Base-by-base conservation (phyloP, 2,888 invertebrate genomes). In the Leptinotarsa haldemani region DNA sequence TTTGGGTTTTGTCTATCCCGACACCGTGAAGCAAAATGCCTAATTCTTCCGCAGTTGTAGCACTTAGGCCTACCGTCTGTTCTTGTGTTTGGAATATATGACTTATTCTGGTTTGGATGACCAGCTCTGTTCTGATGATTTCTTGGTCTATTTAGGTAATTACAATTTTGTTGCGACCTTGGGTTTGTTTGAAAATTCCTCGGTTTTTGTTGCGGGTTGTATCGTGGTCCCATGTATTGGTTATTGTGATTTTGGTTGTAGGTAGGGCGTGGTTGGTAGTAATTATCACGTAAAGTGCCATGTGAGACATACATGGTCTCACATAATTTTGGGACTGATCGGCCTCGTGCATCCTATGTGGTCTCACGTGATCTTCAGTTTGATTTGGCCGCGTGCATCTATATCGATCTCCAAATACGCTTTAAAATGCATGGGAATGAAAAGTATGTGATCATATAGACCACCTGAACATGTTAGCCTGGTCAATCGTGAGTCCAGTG, bases 21-120 rank as follows among this genome's bases (percentile, higher is more conserved):
- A 50, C 52, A 50, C 2, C 25, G 30, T 58, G 58, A 22, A 25
- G 58, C 25, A 58, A 58, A 25, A 52, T 58, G 58, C 22, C 25
- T 30, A 22, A 58, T 25, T 25, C 58, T 12, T 13, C 25, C 25
- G 53, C 53, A n/a, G 13, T 53, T 4, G 18, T 53, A 53, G 18
- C 53, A 67, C n/a, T 50, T 67, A 15, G 50, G 67, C 18, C 67
- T 67, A 16, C 67, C 25, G n/a, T 67, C 25, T n/a, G 22, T 67
- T 66, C 66, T 48, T 15, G 66, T 66, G 15, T 50, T 52, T 3
- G 65, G 47, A 25, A 65, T 4, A n/a, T 65, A 3, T 1, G 20
- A 40, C 4, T 16, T 1, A 25, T 63, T 63, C 25, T 63, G 63
- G 13, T 63, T 63, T n/a, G 63, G 15, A 25, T 25, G 16, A 25